These are phyloP conservation scores for Mormyrus lacerda DNA, from an alignment of 2,113 vertebrate genomes.

Conservation along the genomic window DNA sequence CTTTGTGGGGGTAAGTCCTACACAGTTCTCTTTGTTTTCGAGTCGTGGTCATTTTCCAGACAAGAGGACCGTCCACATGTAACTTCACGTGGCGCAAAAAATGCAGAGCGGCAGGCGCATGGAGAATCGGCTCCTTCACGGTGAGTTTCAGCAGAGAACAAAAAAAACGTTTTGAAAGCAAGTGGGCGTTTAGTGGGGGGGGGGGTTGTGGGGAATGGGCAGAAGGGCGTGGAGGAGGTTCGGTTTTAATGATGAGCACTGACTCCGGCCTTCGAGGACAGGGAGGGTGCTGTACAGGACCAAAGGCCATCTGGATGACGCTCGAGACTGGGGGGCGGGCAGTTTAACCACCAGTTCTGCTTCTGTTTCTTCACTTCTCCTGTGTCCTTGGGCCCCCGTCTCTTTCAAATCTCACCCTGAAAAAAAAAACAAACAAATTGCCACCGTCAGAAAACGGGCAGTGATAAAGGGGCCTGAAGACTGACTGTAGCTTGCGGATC, in stretches of 20 bases:
- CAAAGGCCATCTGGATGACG: conserved; percentile 58
- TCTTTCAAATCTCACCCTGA: conserved; percentile 4
- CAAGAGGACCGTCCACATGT: not conserved
- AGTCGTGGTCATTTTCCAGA: not conserved
- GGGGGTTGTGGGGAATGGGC: not conserved
- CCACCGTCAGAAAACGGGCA: not conserved
- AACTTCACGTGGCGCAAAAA: not conserved
- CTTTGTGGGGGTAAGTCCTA: not conserved
- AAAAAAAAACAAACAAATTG: not conserved
- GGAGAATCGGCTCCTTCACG: not conserved
- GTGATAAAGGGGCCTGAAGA: not conserved
- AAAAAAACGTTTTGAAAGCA: not conserved
- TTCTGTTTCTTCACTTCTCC: conserved; percentile 36
- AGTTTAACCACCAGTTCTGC: conserved; percentile 34
- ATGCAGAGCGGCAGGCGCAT: not conserved
- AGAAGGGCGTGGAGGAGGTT: conserved; percentile 25
- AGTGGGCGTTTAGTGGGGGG: not conserved
- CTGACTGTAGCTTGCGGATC: not conserved
- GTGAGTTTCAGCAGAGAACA: not conserved
- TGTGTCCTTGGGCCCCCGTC: not conserved
- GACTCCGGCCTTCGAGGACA: conserved; percentile 34
- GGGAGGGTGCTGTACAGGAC: conserved; percentile 22
- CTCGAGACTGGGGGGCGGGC: conserved; percentile 24
- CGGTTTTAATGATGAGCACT: conserved; percentile 31
- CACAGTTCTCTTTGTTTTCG: conserved; percentile 9